These are phyloP conservation scores for Brotula barbata DNA, from an alignment of 2,797 vertebrate species.

Conservation along the genomic window DNA sequence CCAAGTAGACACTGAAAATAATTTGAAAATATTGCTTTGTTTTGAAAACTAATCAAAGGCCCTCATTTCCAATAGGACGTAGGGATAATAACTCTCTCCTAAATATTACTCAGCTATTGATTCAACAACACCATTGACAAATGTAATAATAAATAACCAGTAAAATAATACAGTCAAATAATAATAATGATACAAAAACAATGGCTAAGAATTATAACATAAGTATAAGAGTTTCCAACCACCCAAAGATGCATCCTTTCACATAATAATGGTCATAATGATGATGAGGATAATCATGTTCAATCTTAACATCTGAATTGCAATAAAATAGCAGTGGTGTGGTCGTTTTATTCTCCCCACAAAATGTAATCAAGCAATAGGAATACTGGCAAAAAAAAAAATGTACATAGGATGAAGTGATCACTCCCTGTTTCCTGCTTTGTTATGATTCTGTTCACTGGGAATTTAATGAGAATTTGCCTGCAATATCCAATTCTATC, in stretches of 20 bases:
- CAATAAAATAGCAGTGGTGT: slow-evolving; percentile 6
- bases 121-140: background rate
- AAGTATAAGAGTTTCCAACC: too few relatives aligned
- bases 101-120: slow-evolving; percentile 32
- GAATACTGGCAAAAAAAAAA: slow-evolving; percentile 16
- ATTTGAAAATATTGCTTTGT: too few relatives aligned
- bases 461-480: slow-evolving; percentile 21
- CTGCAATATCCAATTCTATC: slow-evolving; percentile 53
- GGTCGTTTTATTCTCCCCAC: background rate
- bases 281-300: background rate
- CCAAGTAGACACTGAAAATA: too few relatives aligned
- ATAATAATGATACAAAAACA: too few relatives aligned
- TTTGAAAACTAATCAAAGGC: too few relatives aligned
- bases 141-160: slow-evolving; percentile 9
- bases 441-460: slow-evolving; percentile 16
- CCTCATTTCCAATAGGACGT: background rate
- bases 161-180: too few relatives aligned
- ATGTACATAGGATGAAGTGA: background rate
- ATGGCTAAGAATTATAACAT: too few relatives aligned
- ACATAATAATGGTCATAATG: too few relatives aligned
- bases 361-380: slow-evolving; percentile 7
- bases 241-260: slow-evolving; percentile 29
- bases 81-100: slow-evolving; percentile 18
- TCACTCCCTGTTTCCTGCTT: slow-evolving; percentile 30
- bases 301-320: slow-evolving; percentile 29